Percentiles rank a stretch among this genome's conserved stretches.
These are phyloP conservation scores for Colletes gigas DNA, from an alignment of 1,140 invertebrate genomes.

Conservation along the genomic window DNA sequence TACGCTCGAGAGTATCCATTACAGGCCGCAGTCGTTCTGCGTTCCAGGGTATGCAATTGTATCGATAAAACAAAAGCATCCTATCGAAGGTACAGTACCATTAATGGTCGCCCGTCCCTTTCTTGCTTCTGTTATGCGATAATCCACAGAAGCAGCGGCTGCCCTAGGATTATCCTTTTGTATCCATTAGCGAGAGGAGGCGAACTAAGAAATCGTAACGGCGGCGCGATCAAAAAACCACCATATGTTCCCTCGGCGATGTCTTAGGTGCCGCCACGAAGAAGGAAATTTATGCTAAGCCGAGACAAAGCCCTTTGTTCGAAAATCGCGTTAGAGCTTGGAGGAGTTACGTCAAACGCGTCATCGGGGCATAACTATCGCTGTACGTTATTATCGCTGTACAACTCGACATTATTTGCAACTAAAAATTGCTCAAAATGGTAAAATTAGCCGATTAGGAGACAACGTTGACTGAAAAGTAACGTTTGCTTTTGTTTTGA, in stretches of 20 bases:
- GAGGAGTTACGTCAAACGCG: not conserved
- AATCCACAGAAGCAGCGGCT: conserved; percentile 53
- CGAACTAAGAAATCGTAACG: conserved; percentile 61
- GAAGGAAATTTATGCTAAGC: conserved; percentile 51
- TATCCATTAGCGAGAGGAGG: conserved; percentile 58
- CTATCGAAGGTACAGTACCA: conserved; percentile 59
- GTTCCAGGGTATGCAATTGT: conserved; percentile 57
- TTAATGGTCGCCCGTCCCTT: conserved; percentile 60
- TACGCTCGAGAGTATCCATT: conserved; percentile 54
- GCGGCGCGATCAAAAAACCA: conserved; percentile 51
- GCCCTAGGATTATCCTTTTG: conserved; percentile 48
- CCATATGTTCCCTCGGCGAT: conserved; percentile 35
- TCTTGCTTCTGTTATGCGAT: conserved; percentile 66
- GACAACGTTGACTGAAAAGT: too few relatives aligned
- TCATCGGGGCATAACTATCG: not conserved
- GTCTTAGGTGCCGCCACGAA: conserved; percentile 13
- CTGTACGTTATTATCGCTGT: not conserved
- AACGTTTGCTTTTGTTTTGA: too few relatives aligned
- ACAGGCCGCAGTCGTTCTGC: conserved; percentile 43
- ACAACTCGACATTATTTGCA: not conserved
- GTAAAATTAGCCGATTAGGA: too few relatives aligned
- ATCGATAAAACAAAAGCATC: conserved; percentile 65
- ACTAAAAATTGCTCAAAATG: not conserved
- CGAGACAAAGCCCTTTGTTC: conserved; percentile 55
- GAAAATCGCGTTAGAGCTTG: conserved; percentile 1